Conservation (phyloP, 1,140 invertebrate genomes). For the Dolichoris vasculosae region DNA sequence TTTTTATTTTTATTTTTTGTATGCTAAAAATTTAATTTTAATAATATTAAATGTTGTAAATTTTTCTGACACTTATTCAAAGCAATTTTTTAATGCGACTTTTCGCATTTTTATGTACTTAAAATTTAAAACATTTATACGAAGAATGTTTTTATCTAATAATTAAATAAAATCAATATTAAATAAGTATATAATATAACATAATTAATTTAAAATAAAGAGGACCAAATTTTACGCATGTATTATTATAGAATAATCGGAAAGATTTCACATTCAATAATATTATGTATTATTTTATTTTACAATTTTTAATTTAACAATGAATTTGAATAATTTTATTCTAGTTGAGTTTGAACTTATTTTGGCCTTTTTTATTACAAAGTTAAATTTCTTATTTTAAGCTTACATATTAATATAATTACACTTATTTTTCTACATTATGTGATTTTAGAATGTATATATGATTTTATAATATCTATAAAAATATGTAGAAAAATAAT, state of each 20-base stretch:
- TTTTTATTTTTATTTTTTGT: constrained; percentile 44
- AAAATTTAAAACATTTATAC: no score
- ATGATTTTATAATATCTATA: no score
- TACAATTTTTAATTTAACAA: constrained; percentile 31
- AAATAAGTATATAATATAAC: background rate
- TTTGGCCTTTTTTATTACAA: constrained; percentile 14
- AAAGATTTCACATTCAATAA: constrained; percentile 28
- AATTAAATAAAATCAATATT: background rate
- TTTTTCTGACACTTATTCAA: constrained; percentile 32
- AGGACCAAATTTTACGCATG: background rate
- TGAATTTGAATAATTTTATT: background rate
- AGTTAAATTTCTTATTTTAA: background rate
- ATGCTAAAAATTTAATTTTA: constrained; percentile 29
- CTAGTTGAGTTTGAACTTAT: constrained; percentile 14
- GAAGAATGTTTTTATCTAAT: no score
- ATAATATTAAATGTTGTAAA: constrained; percentile 4
- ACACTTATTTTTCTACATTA: background rate
- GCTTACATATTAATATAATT: background rate
- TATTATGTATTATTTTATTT: constrained; percentile 37
- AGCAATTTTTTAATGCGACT: background rate
- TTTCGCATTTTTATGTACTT: background rate
- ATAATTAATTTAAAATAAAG: background rate
- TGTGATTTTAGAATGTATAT: background rate
- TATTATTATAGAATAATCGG: background rate
- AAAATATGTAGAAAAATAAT: constrained; percentile 2